Evolutionary conservation across 2,113 vertebrate genomes (phyloP).

Genomic region (Passerina amoena): DNA sequence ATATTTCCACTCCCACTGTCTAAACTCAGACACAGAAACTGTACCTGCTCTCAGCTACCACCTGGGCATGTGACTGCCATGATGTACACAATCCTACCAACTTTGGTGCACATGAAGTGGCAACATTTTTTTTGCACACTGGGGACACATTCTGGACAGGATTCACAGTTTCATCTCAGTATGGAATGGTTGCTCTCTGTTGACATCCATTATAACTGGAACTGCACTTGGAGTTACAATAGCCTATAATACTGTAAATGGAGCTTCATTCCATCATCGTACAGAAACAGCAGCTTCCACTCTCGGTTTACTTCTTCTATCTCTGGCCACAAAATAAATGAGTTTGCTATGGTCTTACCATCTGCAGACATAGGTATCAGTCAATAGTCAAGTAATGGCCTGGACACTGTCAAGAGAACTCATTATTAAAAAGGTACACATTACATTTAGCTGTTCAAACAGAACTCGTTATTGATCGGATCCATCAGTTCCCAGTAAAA

Average conservation of each 20-base stretch:
- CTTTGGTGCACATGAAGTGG: background rate
- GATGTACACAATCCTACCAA: background rate
- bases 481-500: conserved; percentile 57
- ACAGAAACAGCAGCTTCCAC: background rate
- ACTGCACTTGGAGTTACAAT: background rate
- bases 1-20: background rate
- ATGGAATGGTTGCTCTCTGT: background rate
- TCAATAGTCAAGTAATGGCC: conserved; percentile 39
- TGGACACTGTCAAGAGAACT: conserved; percentile 56
- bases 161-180: background rate
- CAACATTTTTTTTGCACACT: background rate
- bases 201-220: background rate
- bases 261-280: background rate
- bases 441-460: conserved; percentile 64
- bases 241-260: background rate
- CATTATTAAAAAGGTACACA: conserved; percentile 58
- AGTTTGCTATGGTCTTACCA: conserved; percentile 46
- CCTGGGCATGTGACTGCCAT: background rate
- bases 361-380: conserved; percentile 43
- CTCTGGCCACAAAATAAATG: conserved; percentile 32
- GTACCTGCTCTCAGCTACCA: background rate
- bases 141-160: background rate
- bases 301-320: conserved; percentile 21
- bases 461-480: conserved; percentile 19
- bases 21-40: background rate